These are phyloP conservation scores for Poeciliopsis infans DNA, from an alignment of 2,797 vertebrate species.

Conservation along the genomic window DNA sequence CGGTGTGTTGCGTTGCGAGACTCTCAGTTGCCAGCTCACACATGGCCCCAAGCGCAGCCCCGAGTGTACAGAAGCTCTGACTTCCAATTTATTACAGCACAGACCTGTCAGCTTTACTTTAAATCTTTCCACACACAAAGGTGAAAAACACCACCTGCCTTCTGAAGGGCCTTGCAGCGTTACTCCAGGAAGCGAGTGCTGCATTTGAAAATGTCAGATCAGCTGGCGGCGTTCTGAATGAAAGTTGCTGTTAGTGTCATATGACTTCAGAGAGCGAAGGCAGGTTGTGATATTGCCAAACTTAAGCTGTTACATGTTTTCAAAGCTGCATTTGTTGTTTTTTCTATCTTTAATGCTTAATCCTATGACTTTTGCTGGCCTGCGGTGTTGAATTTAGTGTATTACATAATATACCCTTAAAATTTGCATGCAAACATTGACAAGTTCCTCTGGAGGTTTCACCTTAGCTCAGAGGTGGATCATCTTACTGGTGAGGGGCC, in stretches of 20 bases:
- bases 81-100: conserved; percentile 27
- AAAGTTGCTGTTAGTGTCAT: conserved; percentile 17
- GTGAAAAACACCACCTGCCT: conserved; percentile 2
- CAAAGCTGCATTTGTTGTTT: background rate
- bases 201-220: conserved; percentile 39
- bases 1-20: conserved; percentile 22
- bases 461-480: conserved; percentile 57
- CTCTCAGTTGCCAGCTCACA: conserved; percentile 43
- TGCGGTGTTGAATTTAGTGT: background rate
- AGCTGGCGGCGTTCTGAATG: conserved; percentile 35
- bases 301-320: background rate
- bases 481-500: conserved; percentile 65
- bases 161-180: conserved; percentile 2
- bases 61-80: conserved; percentile 24
- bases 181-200: conserved; percentile 10
- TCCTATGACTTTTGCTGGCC: background rate
- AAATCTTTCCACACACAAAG: conserved; percentile 10
- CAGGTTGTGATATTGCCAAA: conserved; percentile 1
- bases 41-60: conserved; percentile 42
- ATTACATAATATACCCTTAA: conserved; percentile 15
- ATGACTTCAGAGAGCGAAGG: conserved; percentile 9
- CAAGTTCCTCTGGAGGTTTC: conserved; percentile 43
- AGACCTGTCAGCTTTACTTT: conserved; percentile 18
- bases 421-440: conserved; percentile 26
- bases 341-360: background rate